phyloP scores from a whole-genome alignment of 2,113 vertebrate genomes.

The Eudyptes chrysolophus region DNA sequence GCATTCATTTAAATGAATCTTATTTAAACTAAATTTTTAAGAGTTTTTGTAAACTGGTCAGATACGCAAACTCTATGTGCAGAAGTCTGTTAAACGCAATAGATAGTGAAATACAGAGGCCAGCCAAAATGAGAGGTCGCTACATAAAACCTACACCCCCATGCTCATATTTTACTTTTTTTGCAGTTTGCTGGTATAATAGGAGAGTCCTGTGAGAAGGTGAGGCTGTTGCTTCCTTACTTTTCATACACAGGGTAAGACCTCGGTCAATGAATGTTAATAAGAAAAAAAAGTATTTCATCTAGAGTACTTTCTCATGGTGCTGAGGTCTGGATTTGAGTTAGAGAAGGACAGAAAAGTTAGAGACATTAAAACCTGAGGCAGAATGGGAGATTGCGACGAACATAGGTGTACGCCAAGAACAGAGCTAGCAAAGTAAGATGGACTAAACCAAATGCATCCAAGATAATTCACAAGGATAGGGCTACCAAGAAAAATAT shows the following conservation, averaged over 20 bases:
- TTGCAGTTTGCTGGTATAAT: background rate
- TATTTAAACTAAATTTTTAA: background rate
- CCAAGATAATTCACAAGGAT: background rate
- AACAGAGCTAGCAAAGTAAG: background rate
- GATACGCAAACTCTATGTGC: background rate
- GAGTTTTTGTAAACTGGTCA: background rate
- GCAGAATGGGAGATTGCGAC: background rate
- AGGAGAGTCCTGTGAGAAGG: background rate
- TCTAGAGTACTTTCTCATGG: background rate
- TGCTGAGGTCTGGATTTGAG: background rate
- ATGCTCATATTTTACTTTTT: background rate
- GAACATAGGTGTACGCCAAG: background rate
- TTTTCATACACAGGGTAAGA: background rate
- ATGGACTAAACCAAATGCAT: background rate
- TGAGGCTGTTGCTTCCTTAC: background rate
- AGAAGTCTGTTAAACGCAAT: background rate
- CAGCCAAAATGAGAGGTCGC: background rate
- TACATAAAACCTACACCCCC: background rate
- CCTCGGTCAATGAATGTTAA: background rate
- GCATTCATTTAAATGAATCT: background rate
- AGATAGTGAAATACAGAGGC: background rate
- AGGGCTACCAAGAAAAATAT: conserved; percentile 9
- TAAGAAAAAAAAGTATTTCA: background rate
- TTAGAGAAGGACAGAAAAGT: background rate
- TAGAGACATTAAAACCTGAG: background rate